Conservation (phyloP, 2,113 vertebrate species). For the Nanger granti region DNA sequence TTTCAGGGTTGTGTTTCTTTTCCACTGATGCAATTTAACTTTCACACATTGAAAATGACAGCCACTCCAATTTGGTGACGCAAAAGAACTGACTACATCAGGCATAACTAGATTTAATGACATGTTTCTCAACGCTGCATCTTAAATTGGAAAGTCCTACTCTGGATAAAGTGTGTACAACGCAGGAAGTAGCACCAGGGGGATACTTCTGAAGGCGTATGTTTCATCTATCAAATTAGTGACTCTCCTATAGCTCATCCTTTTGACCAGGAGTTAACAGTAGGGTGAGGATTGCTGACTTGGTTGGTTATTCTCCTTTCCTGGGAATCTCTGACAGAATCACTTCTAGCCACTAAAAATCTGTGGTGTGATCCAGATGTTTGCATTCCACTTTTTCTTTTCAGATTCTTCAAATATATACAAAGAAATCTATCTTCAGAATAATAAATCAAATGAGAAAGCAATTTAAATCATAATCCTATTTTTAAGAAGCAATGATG, state of each 20-base stretch:
- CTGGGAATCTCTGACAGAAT: neutral
- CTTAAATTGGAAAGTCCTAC: conserved; percentile 58
- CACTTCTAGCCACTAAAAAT: conserved; percentile 15
- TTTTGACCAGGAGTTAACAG: neutral
- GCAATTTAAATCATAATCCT: conserved; percentile 46
- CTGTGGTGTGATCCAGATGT: conserved; percentile 29
- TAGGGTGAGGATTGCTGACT: neutral
- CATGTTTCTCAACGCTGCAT: neutral
- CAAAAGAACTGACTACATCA: conserved; percentile 48
- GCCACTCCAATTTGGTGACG: conserved; percentile 63
- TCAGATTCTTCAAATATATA: conserved; percentile 33
- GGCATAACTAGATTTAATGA: conserved; percentile 52
- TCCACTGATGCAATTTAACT: conserved; percentile 35
- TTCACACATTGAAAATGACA: conserved; percentile 70
- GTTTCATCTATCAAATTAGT: neutral
- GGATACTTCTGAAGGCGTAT: conserved; percentile 13
- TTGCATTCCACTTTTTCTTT: conserved; percentile 17
- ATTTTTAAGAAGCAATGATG: conserved; percentile 35
- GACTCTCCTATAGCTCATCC: neutral
- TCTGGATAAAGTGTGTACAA: conserved; percentile 43
- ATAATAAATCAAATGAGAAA: conserved; percentile 49
- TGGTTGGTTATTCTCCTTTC: neutral
- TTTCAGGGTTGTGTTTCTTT: conserved; percentile 64
- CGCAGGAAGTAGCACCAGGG: conserved; percentile 25
- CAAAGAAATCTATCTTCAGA: conserved; percentile 22